phyloP scores from a whole-genome alignment of 2,797 vertebrate genomes.

The Eidolon dupreanum region DNA sequence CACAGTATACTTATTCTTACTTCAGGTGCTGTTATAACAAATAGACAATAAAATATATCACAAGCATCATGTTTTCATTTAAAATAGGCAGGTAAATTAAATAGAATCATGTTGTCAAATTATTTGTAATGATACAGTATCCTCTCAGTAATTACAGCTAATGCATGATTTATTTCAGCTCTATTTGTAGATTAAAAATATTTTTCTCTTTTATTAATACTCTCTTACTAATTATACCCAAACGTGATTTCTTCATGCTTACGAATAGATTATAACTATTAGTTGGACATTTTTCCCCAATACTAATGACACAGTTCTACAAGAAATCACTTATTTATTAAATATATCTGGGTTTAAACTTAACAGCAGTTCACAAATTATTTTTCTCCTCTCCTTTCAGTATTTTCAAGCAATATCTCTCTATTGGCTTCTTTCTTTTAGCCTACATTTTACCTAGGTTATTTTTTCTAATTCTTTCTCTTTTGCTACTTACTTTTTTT shows the following conservation, averaged over 20 bases:
- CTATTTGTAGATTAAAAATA: conserved; percentile 64
- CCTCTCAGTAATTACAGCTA: conserved; percentile 58
- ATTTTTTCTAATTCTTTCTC: neutral
- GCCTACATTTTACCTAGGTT: conserved; percentile 6
- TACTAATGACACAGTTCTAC: conserved; percentile 6
- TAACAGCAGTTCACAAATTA: neutral
- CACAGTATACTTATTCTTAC: neutral
- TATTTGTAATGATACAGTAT: conserved; percentile 28
- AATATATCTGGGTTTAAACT: conserved; percentile 28
- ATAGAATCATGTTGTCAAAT: conserved; percentile 43
- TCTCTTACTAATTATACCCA: conserved; percentile 64
- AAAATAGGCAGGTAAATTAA: conserved; percentile 48
- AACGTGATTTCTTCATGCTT: conserved; percentile 61
- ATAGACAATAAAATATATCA: neutral
- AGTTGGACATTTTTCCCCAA: conserved; percentile 26
- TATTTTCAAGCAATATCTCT: neutral
- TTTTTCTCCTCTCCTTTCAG: neutral
- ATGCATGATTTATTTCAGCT: conserved; percentile 60
- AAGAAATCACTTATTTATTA: conserved; percentile 41
- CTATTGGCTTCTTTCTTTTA: neutral
- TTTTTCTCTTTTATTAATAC: conserved; percentile 66
- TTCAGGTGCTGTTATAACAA: neutral
- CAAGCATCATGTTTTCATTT: conserved; percentile 44
- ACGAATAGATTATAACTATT: conserved; percentile 61
- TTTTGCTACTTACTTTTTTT: neutral